Conservation (phyloP, 2,797 vertebrate species). For the Sorex maritimensis region DNA sequence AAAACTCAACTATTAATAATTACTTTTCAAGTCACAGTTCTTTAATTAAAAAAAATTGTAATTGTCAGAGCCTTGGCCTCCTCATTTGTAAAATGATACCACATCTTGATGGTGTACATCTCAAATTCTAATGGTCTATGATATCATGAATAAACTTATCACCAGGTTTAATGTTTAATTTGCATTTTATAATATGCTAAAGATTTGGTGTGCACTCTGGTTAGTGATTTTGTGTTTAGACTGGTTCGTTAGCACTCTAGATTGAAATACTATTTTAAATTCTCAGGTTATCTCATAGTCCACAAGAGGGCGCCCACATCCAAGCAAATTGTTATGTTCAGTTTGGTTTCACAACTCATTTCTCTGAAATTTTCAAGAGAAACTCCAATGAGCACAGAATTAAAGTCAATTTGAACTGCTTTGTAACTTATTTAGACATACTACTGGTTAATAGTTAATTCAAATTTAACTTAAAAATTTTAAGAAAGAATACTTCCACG, state of each 20-base stretch:
- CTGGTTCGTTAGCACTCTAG: not conserved
- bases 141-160: not conserved
- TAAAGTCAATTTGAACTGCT: not conserved
- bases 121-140: conserved; percentile 24
- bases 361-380: not conserved
- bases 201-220: not conserved
- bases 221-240: not conserved
- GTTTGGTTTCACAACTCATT: not conserved
- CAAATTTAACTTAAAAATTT: not conserved
- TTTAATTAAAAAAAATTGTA: too few relatives aligned
- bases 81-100: not conserved
- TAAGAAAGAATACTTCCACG: not conserved
- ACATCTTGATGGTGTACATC: not conserved
- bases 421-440: not conserved
- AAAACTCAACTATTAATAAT: too few relatives aligned
- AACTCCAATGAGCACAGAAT: not conserved
- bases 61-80: conserved; percentile 12
- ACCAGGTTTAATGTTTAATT: not conserved
- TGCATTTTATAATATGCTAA: not conserved
- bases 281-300: not conserved
- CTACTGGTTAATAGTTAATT: not conserved
- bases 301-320: conserved; percentile 73
- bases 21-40: too few relatives aligned
- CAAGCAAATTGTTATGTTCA: not conserved
- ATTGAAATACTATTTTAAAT: not conserved